Evolutionary conservation across 2,888 invertebrate species (phyloP), one percentile per base, ranked within the genome.

Genomic region (Netelia virgata): DNA sequence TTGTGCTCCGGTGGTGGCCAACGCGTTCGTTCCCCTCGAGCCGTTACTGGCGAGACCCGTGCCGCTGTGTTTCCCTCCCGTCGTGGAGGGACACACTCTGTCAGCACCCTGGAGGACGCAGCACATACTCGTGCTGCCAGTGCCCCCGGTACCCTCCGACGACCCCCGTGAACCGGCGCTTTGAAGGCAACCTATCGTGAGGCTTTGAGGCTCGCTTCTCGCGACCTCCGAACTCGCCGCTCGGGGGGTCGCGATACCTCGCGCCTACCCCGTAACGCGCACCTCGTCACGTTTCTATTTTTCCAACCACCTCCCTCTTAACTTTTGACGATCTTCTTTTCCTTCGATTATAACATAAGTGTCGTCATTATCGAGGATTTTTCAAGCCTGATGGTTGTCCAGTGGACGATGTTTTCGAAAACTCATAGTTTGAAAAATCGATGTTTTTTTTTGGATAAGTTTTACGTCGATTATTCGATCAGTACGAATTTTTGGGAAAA

Each of bases 121-220:
- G 90, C 92, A 92, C 92, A 92, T 92, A 82, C 90, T 91, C 82
- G 90, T 87, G 87, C 90, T 88, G 86, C 89, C 87, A 73, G 88
- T 86, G 79, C 88, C 89, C 74, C 87, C 89, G 72, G 78, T 88
- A 86, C 89, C 90, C 85, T 79, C 87, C 83, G 85, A 85, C 78
- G 70, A 86, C 86, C 90, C 91, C 91, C 92, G 88, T 88, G 88
- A 89, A 88, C 91, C 90, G 85, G 88, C 89, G 87, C 92, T 92
- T 90, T 92, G 92, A 90, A 92, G 92, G 92, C 92, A 92, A 91
- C 92, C 92, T 92, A 92, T 92, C 87, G 92, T 92, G 90, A 87
- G 88, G 91, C 90, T 91, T 91, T 89, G 85, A 87, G 87, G 87
- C 86, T 86, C 90, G 84, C 84, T 77, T 59, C 76, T 77, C 86